These are phyloP conservation scores for Xylota segnis DNA, from an alignment of 2,888 invertebrate species.

Conservation along the genomic window DNA sequence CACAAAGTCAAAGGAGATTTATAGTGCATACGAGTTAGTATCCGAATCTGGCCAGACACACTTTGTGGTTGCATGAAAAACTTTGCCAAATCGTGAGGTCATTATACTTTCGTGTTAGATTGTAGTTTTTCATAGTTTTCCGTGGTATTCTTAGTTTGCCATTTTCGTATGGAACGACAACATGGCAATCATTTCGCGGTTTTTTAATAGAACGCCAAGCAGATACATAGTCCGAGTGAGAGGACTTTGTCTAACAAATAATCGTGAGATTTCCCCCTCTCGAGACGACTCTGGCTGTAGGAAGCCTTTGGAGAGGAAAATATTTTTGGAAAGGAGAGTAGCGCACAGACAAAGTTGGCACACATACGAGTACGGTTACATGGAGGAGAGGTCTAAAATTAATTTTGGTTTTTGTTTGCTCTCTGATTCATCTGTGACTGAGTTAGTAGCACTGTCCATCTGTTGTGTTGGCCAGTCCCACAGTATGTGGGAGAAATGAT, in stretches of 20 bases:
- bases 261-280: conserved; percentile 27
- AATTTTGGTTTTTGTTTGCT: conserved; percentile 26
- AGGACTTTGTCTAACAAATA: conserved; percentile 19
- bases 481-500: conserved; percentile 8
- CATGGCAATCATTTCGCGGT: conserved; percentile 49
- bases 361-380: conserved; percentile 38
- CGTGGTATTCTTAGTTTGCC: not conserved
- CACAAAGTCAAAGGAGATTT: conserved; percentile 2
- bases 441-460: conserved; percentile 2
- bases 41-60: conserved; percentile 3
- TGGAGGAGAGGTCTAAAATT: conserved; percentile 35
- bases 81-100: conserved; percentile 58
- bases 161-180: conserved; percentile 22
- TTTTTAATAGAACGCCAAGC: conserved; percentile 30
- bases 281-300: no score
- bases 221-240: conserved; percentile 45
- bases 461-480: conserved; percentile 17
- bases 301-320: conserved; percentile 36
- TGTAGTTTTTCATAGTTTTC: conserved; percentile 54
- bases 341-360: conserved; percentile 39
- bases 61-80: not conserved
- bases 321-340: conserved; percentile 55
- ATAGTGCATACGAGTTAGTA: conserved; percentile 2
- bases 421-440: conserved; percentile 19
- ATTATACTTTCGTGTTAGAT: conserved; percentile 55